Evolutionary conservation across 2,113 vertebrate genomes (phyloP).

Genomic region (Perccottus glenii): DNA sequence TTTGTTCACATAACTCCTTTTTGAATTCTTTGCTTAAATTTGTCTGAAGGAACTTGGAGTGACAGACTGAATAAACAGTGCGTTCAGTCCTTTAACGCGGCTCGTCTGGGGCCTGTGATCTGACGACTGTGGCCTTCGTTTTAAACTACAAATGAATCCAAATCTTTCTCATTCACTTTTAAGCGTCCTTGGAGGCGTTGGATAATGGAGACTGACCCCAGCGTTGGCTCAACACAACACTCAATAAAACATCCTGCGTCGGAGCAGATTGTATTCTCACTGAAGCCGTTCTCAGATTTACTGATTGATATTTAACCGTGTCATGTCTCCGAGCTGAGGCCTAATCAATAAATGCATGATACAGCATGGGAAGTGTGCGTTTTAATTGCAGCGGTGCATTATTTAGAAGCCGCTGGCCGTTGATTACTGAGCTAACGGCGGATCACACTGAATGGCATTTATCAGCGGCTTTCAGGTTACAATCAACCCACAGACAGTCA

Average conservation of each 20-base stretch:
- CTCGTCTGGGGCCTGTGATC: not conserved
- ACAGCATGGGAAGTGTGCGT: conserved; percentile 72
- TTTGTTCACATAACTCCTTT: no score
- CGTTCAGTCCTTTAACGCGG: not conserved
- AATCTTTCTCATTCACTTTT: conserved; percentile 58
- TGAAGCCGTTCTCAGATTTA: conserved; percentile 74
- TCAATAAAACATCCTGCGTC: conserved; percentile 67
- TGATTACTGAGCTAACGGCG: conserved; percentile 68
- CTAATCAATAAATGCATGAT: conserved; percentile 81
- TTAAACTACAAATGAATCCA: conserved; percentile 25
- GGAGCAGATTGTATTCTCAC: conserved; percentile 66
- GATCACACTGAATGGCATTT: conserved; percentile 60
- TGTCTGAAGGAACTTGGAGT: not conserved
- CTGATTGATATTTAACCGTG: conserved; percentile 80
- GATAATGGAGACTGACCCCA: conserved; percentile 39
- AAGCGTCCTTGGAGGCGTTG: conserved; percentile 37
- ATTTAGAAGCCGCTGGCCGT: conserved; percentile 69
- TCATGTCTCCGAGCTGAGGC: conserved; percentile 60
- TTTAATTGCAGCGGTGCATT: conserved; percentile 78
- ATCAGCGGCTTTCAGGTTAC: conserved; percentile 21
- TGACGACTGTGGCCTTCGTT: not conserved
- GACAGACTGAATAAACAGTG: not conserved
- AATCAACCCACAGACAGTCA: conserved; percentile 8
- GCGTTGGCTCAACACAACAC: conserved; percentile 58
- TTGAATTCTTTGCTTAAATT: not conserved